Conservation (phyloP, 2,888 invertebrate species). For the Omphaloscelis lunosa region DNA sequence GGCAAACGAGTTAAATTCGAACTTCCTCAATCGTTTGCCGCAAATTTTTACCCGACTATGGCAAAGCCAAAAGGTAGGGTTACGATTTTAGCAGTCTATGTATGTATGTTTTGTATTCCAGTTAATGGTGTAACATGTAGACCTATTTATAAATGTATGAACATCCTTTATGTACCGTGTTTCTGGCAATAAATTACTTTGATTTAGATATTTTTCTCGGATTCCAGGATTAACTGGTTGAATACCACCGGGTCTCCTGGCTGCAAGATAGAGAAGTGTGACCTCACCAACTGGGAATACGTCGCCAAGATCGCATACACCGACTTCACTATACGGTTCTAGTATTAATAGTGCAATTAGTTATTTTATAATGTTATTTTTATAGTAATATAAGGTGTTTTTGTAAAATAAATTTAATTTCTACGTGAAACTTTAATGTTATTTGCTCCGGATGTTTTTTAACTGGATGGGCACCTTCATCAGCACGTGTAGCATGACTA, state of each 20-base stretch:
- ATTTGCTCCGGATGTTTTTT: background rate
- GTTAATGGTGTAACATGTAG: background rate
- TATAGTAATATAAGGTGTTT: constrained; percentile 15
- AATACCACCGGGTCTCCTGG: constrained; percentile 96
- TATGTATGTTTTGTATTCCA: no score
- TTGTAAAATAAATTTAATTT: constrained; percentile 51
- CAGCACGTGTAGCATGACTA: background rate
- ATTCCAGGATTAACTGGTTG: constrained; percentile 95
- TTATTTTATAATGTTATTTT: constrained; percentile 28
- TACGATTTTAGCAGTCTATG: no score
- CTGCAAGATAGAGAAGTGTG: constrained; percentile 95
- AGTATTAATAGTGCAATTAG: constrained; percentile 66
- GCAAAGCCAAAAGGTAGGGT: no score
- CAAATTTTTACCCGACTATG: no score
- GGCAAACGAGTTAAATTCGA: no score
- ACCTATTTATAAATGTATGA: background rate
- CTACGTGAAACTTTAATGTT: background rate
- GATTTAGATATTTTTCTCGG: constrained; percentile 48
- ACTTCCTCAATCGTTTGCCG: no score
- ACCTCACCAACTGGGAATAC: constrained; percentile 95
- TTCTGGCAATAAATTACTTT: background rate
- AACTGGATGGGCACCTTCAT: background rate
- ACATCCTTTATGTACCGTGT: background rate
- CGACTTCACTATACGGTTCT: constrained; percentile 96
- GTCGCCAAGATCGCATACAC: constrained; percentile 92